These are phyloP conservation scores for Panurus biarmicus DNA, from an alignment of 2,113 vertebrate genomes.

Conservation along the genomic window DNA sequence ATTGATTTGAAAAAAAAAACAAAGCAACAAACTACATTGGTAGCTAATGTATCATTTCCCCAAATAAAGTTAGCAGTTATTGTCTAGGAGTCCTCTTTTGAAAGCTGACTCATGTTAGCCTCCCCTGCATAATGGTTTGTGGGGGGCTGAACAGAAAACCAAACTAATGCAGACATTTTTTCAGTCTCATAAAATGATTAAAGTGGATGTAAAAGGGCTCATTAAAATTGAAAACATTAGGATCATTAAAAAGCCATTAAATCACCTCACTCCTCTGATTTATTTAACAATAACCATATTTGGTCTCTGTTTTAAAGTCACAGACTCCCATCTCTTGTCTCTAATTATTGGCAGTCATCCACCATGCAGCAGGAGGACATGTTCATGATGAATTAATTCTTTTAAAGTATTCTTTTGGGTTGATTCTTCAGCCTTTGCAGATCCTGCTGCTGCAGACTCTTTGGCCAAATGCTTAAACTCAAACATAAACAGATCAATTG, in stretches of 20 bases:
- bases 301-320: constrained; percentile 60
- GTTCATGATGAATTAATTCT: neutral
- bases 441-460: neutral
- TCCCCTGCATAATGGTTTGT: constrained; percentile 65
- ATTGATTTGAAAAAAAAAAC: neutral
- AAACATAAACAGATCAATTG: neutral
- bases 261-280: constrained; percentile 82
- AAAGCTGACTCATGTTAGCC: constrained; percentile 53
- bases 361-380: neutral
- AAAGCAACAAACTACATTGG: neutral
- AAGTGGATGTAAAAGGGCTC: constrained; percentile 88
- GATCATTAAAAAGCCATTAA: constrained; percentile 97
- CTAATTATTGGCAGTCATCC: neutral
- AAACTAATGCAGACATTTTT: constrained; percentile 91
- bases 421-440: neutral
- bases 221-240: constrained; percentile 95
- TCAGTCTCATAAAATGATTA: constrained; percentile 88
- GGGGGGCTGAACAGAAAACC: constrained; percentile 83
- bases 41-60: neutral
- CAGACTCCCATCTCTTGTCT: constrained; percentile 26
- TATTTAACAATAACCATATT: constrained; percentile 74
- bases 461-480: neutral
- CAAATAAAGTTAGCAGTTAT: constrained; percentile 29
- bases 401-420: neutral
- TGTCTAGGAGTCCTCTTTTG: neutral